Base-by-base conservation (phyloP, 2,888 invertebrate species). In the Galerucella calmariensis region DNA sequence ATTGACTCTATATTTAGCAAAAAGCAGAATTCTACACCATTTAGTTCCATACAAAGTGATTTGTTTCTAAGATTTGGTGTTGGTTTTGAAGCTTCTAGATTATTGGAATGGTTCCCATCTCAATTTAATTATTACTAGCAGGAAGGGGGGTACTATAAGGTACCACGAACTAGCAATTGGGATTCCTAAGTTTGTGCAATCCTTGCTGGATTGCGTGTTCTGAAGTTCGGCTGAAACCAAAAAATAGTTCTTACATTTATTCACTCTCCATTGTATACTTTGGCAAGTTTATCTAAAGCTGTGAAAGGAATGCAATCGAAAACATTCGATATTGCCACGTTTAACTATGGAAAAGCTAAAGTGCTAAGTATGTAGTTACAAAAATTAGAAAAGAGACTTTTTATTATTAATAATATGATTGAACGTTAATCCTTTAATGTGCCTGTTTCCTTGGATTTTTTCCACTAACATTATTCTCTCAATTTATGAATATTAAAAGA, bases 221-320 rank as follows among this genome's bases (percentile, higher is more conserved):
- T 84, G 85, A 46, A 86, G 82, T 78, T 86, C 86, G 73, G 83
- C 86, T 86, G 83, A 67, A 86, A 81, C 20, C 3, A 56, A 10
- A 56, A 56, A 56, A 56, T 56, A 56, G n/a, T 56, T 9, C 3
- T 20, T 20, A 20, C 3, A 20, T 20, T 10, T 48, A 46, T 5
- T 46, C 11, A 10, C 46, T 46, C 1, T 2, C 1, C n/a, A n/a
- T n/a, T n/a, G n/a, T n/a, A n/a, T n/a, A n/a, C n/a, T n/a, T n/a
- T n/a, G n/a, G n/a, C n/a, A n/a, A n/a, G n/a, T n/a, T n/a, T n/a
- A n/a, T n/a, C n/a, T n/a, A n/a, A n/a, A n/a, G n/a, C n/a, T n/a
- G n/a, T n/a, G n/a, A n/a, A n/a, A n/a, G n/a, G n/a, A n/a, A n/a
- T n/a, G n/a, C n/a, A n/a, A n/a, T n/a, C n/a, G n/a, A n/a, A n/a